Percentiles rank a stretch among this genome's conserved stretches.
These are phyloP conservation scores for Cabera pusaria DNA, from an alignment of 2,888 invertebrate genomes.

Conservation along the genomic window DNA sequence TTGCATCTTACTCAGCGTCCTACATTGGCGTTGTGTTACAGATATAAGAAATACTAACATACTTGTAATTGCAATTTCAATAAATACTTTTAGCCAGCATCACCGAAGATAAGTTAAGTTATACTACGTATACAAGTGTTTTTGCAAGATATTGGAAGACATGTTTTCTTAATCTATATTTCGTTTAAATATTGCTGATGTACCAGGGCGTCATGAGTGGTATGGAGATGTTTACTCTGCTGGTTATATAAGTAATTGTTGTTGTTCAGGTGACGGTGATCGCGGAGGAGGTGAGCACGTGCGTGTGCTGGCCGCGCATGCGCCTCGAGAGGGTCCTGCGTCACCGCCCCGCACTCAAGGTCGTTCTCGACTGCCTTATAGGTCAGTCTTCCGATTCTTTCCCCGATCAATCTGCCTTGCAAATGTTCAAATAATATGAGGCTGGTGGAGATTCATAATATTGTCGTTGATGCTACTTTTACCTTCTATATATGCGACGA, in stretches of 20 bases:
- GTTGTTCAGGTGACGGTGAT: constrained; percentile 87
- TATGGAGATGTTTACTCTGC: constrained; percentile 3
- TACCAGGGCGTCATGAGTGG: not conserved
- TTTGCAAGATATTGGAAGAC: no score
- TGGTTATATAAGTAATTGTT: constrained; percentile 16
- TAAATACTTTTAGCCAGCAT: no score
- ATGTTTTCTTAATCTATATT: no score
- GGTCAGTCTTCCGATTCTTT: constrained; percentile 71
- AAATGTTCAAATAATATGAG: constrained; percentile 5
- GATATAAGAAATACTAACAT: no score
- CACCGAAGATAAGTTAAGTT: no score
- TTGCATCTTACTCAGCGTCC: no score
- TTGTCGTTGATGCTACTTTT: no score
- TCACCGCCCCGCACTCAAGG: constrained; percentile 88
- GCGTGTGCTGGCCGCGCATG: constrained; percentile 91
- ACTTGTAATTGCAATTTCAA: no score
- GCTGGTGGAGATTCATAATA: constrained; percentile 4
- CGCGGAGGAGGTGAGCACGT: constrained; percentile 90
- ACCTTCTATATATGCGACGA: no score
- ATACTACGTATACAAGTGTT: no score
- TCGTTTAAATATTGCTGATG: not conserved
- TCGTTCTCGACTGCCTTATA: constrained; percentile 90
- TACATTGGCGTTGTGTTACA: no score
- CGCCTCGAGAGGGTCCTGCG: constrained; percentile 89
- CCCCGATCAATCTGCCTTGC: constrained; percentile 4